phyloP scores from a whole-genome alignment of 2,113 vertebrate species.

The Rhagologus leucostigma region DNA sequence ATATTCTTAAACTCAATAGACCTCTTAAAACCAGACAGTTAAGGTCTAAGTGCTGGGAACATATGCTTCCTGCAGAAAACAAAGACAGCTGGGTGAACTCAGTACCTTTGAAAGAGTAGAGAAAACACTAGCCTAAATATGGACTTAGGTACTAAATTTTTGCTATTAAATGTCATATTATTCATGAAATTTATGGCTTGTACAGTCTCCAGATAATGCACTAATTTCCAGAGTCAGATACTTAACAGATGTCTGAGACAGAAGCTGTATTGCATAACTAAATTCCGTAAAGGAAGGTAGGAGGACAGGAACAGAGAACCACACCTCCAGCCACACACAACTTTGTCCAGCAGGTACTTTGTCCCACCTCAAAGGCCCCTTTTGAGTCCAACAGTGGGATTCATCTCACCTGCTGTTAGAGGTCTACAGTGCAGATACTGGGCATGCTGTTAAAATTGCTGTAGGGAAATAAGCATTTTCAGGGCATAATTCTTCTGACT shows the following conservation, averaged over 20 bases:
- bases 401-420: background rate
- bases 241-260: background rate
- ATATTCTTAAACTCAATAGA: background rate
- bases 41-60: background rate
- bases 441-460: background rate
- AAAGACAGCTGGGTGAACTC: background rate
- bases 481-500: background rate
- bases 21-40: background rate
- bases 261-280: background rate
- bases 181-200: background rate
- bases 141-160: background rate
- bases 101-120: background rate
- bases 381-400: background rate
- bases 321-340: background rate
- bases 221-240: background rate
- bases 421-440: background rate
- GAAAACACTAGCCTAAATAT: background rate
- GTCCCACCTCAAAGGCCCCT: background rate
- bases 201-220: background rate
- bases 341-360: background rate
- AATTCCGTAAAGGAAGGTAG: background rate
- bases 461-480: background rate
- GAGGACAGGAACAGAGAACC: background rate
- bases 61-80: background rate
- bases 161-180: background rate